These are phyloP conservation scores for Hedychridium roseum DNA, from an alignment of 2,888 invertebrate genomes.

Conservation along the genomic window DNA sequence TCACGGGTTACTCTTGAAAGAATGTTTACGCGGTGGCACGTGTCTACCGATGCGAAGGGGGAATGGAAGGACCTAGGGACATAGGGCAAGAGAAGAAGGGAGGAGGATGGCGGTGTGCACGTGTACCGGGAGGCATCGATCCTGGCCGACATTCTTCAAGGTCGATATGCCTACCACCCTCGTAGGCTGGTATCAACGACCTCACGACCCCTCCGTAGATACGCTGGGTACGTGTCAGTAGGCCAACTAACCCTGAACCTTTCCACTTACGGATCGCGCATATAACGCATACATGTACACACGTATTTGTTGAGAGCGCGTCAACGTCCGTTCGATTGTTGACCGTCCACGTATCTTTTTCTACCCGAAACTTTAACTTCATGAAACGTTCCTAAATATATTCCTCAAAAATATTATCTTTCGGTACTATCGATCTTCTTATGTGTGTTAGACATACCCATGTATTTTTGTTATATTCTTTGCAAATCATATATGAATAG, in stretches of 20 bases:
- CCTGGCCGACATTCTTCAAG: constrained; percentile 52
- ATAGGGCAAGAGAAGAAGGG: constrained; percentile 11
- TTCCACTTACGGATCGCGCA: no score
- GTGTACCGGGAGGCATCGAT: constrained; percentile 57
- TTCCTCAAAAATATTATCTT: no score
- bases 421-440: not conserved
- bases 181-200: constrained; percentile 54
- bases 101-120: constrained; percentile 40
- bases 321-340: not conserved
- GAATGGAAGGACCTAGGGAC: constrained; percentile 1
- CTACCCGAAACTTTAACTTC: constrained; percentile 2
- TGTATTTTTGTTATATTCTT: no score
- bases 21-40: constrained; percentile 48
- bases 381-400: not conserved
- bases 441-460: no score
- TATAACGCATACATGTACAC: no score
- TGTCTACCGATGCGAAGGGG: constrained; percentile 32
- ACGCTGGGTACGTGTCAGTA: constrained; percentile 58
- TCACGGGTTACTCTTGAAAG: constrained; percentile 35
- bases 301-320: constrained; percentile 6
- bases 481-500: no score
- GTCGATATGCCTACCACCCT: constrained; percentile 50
- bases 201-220: constrained; percentile 52
- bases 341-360: not conserved
- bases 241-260: constrained; percentile 51